These are phyloP conservation scores for Pecten maximus DNA, from an alignment of 2,888 invertebrate species.

Conservation along the genomic window DNA sequence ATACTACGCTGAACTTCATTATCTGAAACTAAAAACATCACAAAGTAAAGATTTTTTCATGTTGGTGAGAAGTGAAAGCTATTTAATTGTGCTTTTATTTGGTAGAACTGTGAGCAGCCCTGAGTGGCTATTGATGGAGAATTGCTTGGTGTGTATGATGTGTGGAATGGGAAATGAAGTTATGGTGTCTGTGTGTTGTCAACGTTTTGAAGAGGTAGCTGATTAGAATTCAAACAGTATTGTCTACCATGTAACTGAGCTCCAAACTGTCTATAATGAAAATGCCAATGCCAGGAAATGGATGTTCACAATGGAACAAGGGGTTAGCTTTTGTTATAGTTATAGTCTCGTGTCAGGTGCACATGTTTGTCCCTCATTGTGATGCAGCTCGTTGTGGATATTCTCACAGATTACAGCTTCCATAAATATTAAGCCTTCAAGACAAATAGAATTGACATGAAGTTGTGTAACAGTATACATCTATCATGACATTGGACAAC, in stretches of 20 bases:
- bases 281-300: neutral
- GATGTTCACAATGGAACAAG: neutral
- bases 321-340: neutral
- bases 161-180: slow-evolving; percentile 13
- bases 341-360: neutral
- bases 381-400: neutral
- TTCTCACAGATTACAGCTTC: neutral
- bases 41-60: neutral
- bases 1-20: neutral
- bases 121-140: neutral
- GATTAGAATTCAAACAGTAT: slow-evolving; percentile 15
- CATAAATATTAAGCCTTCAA: neutral
- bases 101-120: neutral
- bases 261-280: slow-evolving; percentile 10
- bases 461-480: neutral
- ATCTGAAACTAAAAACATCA: neutral
- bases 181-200: neutral
- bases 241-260: neutral
- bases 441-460: neutral
- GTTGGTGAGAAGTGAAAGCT: neutral
- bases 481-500: neutral
- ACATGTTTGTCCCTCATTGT: neutral
- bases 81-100: slow-evolving; percentile 19
- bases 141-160: slow-evolving; percentile 5
- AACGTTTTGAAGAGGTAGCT: neutral